Conservation (phyloP, 1,140 invertebrate genomes). For the Atta texana region DNA sequence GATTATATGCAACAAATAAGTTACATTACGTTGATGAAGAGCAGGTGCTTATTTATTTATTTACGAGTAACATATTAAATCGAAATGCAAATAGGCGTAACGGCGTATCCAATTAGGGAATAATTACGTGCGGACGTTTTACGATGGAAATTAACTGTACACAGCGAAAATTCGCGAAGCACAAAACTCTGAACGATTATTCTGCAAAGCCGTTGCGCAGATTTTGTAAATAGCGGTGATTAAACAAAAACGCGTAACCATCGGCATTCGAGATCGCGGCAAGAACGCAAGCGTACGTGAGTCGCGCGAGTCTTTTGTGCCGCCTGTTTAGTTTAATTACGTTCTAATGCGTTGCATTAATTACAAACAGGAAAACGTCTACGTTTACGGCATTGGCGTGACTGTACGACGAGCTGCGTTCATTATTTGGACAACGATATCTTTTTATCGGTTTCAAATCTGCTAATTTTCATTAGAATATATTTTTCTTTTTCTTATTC, state of each 20-base stretch:
- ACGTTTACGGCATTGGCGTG: slow-evolving; percentile 37
- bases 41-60: slow-evolving; percentile 16
- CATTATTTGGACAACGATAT: slow-evolving; percentile 24
- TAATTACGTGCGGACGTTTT: slow-evolving; percentile 32
- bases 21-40: slow-evolving; percentile 19
- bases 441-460: not conserved
- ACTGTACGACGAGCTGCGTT: slow-evolving; percentile 27
- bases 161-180: slow-evolving; percentile 12
- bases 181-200: not conserved
- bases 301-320: slow-evolving; percentile 66
- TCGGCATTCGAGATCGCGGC: slow-evolving; percentile 9
- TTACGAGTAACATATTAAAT: slow-evolving; percentile 42
- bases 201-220: slow-evolving; percentile 2
- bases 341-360: slow-evolving; percentile 72
- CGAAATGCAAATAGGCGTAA: slow-evolving; percentile 37
- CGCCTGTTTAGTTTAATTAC: slow-evolving; percentile 70
- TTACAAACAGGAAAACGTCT: slow-evolving; percentile 65
- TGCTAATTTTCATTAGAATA: not conserved
- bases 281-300: slow-evolving; percentile 50
- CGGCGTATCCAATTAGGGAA: slow-evolving; percentile 24
- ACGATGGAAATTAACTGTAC: slow-evolving; percentile 24
- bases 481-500: not conserved
- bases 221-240: slow-evolving; percentile 45
- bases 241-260: slow-evolving; percentile 33
- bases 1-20: not conserved